Evolutionary conservation across 2,113 vertebrate genomes (phyloP).

Genomic region (Stegastes partitus): DNA sequence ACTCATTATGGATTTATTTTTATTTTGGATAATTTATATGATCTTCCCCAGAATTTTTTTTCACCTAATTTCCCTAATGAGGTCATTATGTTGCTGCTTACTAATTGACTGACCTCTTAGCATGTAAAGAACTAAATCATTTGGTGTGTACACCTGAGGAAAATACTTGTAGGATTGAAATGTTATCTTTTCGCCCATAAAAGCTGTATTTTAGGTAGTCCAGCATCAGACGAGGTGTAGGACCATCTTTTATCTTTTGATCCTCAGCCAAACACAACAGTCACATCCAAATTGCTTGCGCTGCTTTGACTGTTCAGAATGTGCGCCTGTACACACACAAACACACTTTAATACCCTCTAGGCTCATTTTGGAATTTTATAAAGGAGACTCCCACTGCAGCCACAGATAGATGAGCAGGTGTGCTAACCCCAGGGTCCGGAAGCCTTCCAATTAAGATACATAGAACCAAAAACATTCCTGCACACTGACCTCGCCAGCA

Average conservation of each 20-base stretch:
- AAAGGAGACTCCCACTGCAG: slow-evolving; percentile 69
- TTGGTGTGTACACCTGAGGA: slow-evolving; percentile 23
- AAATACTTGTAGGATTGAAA: slow-evolving; percentile 25
- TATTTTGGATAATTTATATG: background rate
- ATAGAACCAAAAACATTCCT: slow-evolving; percentile 78
- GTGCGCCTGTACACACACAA: background rate
- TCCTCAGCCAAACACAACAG: slow-evolving; percentile 59
- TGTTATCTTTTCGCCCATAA: slow-evolving; percentile 27
- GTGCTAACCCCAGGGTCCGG: slow-evolving; percentile 81
- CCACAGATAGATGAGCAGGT: slow-evolving; percentile 83
- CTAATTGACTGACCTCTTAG: slow-evolving; percentile 28
- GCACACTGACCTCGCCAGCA: slow-evolving; percentile 69
- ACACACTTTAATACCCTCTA: slow-evolving; percentile 54
- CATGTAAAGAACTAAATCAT: slow-evolving; percentile 8
- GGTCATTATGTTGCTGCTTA: slow-evolving; percentile 13
- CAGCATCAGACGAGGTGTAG: slow-evolving; percentile 27
- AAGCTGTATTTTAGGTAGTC: slow-evolving; percentile 25
- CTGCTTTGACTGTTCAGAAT: slow-evolving; percentile 57
- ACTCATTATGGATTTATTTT: no score
- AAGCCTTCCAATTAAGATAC: slow-evolving; percentile 86
- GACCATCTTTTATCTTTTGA: slow-evolving; percentile 60
- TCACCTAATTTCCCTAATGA: background rate
- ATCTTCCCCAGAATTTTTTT: background rate
- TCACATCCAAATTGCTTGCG: slow-evolving; percentile 50
- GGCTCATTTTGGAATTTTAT: slow-evolving; percentile 76